Evolutionary conservation across 1,140 invertebrate species (phyloP).

Genomic region (Zaprionus tsacasi): DNA sequence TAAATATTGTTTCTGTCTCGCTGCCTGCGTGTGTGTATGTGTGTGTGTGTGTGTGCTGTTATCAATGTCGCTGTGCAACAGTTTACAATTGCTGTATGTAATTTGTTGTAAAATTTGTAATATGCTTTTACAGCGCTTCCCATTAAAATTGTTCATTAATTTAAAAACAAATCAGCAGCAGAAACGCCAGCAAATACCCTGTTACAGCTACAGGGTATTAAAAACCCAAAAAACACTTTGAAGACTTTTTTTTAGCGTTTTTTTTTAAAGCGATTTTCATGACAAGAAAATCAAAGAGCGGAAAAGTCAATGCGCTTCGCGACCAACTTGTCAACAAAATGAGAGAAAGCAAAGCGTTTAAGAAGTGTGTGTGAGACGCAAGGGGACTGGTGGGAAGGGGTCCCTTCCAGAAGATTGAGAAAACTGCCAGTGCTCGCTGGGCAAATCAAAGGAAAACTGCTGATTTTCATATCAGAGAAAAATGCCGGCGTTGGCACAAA

Average conservation of each 20-base stretch:
- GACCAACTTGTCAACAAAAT: conserved; percentile 62
- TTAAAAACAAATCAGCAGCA: conserved; percentile 37
- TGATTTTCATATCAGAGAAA: conserved; percentile 79
- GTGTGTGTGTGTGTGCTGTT: conserved; percentile 9
- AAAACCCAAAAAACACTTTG: neutral
- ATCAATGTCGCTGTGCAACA: conserved; percentile 72
- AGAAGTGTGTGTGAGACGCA: neutral
- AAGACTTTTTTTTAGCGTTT: too few relatives aligned
- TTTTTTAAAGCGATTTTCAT: conserved; percentile 35
- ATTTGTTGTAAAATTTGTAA: conserved; percentile 49
- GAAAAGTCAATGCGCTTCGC: conserved; percentile 52
- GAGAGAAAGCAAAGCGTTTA: neutral
- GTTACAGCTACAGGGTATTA: neutral
- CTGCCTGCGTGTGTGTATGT: neutral
- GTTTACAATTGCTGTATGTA: conserved; percentile 59
- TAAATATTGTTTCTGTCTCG: conserved; percentile 56
- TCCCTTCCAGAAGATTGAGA: neutral
- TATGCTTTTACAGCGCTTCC: conserved; percentile 4
- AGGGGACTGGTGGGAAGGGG: neutral
- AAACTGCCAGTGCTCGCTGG: conserved; percentile 23
- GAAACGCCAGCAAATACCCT: neutral
- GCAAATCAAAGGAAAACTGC: conserved; percentile 72
- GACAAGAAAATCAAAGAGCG: conserved; percentile 27
- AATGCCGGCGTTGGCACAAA: conserved; percentile 73
- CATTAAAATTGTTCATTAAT: conserved; percentile 72